A percentile compares a stretch with the other conserved stretches of the same genome.
Conservation (phyloP, 92 coral and sea anemone genomes). For the Epizoanthus scotinus region DNA sequence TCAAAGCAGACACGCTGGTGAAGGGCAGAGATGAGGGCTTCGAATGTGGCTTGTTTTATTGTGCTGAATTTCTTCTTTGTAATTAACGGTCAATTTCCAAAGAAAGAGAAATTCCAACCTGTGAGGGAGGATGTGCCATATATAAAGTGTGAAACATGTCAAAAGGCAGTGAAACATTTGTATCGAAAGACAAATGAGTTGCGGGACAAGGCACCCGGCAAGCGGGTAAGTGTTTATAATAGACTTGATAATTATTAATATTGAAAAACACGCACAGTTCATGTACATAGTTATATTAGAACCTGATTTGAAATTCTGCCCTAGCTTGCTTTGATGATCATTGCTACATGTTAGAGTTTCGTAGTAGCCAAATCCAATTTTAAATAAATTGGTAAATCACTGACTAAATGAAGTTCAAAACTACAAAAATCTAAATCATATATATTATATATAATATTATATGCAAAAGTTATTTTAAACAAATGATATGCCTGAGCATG, state of each 20-base stretch:
- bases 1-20: too few species aligned
- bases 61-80: slow-evolving; percentile 4
- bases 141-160: slow-evolving; percentile 93
- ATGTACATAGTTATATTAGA: neutral
- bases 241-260: too few species aligned
- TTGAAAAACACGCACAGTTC: too few species aligned
- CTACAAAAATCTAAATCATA: too few species aligned
- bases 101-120: slow-evolving; percentile 83
- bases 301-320: neutral
- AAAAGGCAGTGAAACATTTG: slow-evolving; percentile 84
- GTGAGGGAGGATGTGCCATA: slow-evolving; percentile 77
- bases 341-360: too few species aligned
- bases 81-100: slow-evolving; percentile 65
- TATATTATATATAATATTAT: too few species aligned
- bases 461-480: too few species aligned
- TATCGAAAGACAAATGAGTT: slow-evolving; percentile 80
- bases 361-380: too few species aligned
- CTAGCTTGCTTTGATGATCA: neutral
- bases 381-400: too few species aligned
- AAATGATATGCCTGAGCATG: too few species aligned
- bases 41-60: slow-evolving; percentile 3
- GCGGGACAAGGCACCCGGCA: slow-evolving; percentile 67
- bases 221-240: slow-evolving; percentile 55
- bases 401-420: too few species aligned
- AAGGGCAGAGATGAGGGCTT: slow-evolving; percentile 35